Percentiles rank a stretch among this genome's conserved stretches.
Evolutionary conservation across 2,797 vertebrate species (phyloP).

Genomic region (Notolabrus celidotus): DNA sequence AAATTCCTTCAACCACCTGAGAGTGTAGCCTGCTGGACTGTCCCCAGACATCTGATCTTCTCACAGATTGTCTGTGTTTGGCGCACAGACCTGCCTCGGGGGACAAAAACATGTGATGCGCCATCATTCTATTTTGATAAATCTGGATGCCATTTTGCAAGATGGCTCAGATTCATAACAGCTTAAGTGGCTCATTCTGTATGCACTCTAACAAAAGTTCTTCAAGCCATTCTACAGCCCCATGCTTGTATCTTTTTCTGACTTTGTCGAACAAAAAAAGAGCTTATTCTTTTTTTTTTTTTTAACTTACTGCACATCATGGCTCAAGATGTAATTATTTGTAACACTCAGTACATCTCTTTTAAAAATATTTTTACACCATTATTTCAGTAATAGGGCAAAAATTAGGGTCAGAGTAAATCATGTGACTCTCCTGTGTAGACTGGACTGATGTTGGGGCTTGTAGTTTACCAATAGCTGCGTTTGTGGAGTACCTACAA

Average conservation of each 20-base stretch:
- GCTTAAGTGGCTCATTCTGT: constrained; percentile 24
- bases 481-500: not conserved
- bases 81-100: not conserved
- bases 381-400: constrained; percentile 2
- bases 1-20: constrained; percentile 28
- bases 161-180: constrained; percentile 29
- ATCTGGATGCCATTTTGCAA: constrained; percentile 18
- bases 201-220: constrained; percentile 1
- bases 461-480: not conserved
- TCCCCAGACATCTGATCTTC: constrained; percentile 31
- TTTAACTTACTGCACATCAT: not conserved
- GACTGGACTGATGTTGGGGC: constrained; percentile 2
- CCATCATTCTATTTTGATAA: constrained; percentile 12
- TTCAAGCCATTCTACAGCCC: not conserved
- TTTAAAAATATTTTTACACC: not conserved
- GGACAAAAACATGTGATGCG: constrained; percentile 33
- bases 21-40: constrained; percentile 4
- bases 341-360: not conserved
- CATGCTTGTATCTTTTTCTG: not conserved
- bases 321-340: not conserved
- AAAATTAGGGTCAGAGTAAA: not conserved
- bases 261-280: not conserved
- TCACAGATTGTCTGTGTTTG: constrained; percentile 40
- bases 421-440: not conserved
- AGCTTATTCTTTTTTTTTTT: not conserved